Conservation (phyloP, 2,113 vertebrate genomes). For the Peromyscus leucopus region DNA sequence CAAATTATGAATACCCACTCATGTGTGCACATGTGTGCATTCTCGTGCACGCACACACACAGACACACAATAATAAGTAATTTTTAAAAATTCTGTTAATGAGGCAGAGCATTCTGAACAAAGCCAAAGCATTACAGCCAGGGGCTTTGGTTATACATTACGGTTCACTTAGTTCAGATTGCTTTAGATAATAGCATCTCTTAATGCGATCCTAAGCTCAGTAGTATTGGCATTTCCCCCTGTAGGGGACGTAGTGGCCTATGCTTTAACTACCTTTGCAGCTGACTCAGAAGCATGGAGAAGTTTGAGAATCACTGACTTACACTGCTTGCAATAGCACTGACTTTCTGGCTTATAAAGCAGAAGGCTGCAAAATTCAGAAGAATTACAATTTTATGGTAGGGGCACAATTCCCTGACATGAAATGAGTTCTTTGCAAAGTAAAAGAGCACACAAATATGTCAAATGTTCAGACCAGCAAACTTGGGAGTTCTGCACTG, state of each 20-base stretch:
- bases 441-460: not conserved
- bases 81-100: not conserved
- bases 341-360: not conserved
- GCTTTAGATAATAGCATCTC: not conserved
- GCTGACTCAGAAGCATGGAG: not conserved
- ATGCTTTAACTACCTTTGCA: not conserved
- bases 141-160: not conserved
- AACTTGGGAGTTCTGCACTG: not conserved
- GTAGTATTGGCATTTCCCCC: not conserved
- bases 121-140: not conserved
- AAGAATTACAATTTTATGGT: not conserved
- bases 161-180: not conserved
- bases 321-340: not conserved
- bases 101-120: not conserved
- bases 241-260: not conserved
- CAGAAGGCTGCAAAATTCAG: not conserved
- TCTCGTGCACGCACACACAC: not conserved
- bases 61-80: not conserved
- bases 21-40: not conserved
- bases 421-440: not conserved
- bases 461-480: not conserved
- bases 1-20: not conserved
- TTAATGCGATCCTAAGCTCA: not conserved
- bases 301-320: not conserved
- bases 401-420: not conserved